Base-by-base conservation (phyloP, 2,113 vertebrate species). In the Gadus chalcogrammus region DNA sequence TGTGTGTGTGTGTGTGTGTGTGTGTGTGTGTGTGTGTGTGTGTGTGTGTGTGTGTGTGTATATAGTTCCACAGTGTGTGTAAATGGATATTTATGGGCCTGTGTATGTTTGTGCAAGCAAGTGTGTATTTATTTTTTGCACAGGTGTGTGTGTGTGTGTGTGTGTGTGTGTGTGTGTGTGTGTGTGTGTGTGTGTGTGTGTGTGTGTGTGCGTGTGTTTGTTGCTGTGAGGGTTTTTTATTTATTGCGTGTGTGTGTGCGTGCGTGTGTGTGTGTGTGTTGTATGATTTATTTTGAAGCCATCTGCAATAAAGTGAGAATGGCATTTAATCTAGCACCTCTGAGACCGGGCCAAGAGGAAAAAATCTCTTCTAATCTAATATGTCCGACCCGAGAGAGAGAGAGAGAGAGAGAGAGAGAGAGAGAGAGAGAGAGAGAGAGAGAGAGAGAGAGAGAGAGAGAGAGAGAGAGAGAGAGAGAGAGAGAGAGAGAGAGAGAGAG, bases 261-360 rank as follows among this genome's bases (percentile, higher is more conserved):
- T 20, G 20, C 1, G 42, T 75, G 68, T 77, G 75, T 76, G 69
- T 84, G 60, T 88, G 75, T 83, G 73, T 79, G 85, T 77, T 64
- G 77, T 77, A 83, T 88, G 89, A 89, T 88, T 91, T 91, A 88
- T 89, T 86, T 86, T 75, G 55, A 22, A 84, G 85, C 67, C 79
- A 84, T 86, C 84, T 87, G 74, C 85, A 76, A 77, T 88, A 88
- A 91, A 91, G 85, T 85, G 88, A 83, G 79, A 86, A 88, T 88
- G 87, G 81, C 89, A 88, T 91, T 91, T 91, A 91, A 91, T 89
- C 88, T 88, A 85, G 86, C 82, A 76, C 84, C 84, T 76, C 77
- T 81, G 82, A 82, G 78, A 84, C 48, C 52, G 20, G 77, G 83
- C 80, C 79, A 81, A 80, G 75, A 31, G 12, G 75, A 84, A 80